Base-by-base conservation (phyloP, 2,113 vertebrate genomes). In the Phalacrocorax carbo region DNA sequence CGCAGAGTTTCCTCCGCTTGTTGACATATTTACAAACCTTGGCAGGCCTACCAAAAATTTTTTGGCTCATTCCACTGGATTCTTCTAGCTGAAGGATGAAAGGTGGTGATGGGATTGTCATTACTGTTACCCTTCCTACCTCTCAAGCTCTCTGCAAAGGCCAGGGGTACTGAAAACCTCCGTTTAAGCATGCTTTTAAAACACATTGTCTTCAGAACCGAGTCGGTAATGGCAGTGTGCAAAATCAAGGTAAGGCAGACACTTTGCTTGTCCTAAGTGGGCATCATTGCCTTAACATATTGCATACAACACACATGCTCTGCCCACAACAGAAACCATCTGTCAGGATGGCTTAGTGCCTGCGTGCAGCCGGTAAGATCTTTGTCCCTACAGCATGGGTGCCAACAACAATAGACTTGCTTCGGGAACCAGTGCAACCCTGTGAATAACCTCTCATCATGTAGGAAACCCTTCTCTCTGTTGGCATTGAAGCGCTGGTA, bases 301-400 rank as follows among this genome's bases (percentile, higher is more conserved):
- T 82, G 88, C 64, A 82, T 48, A 58, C 32, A 90, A 11, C 64
- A 92, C 66, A 54, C 80, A 64, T 2, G 12, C 65, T 94, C 82
- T 94, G 27, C 64, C 60, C 76, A 52, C 75, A 94, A 49, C 84
- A 95, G 96, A 49, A 95, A 51, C 97, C 97, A 98, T 98, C 98
- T 98, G 97, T 86, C 23, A 30, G 69, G 70, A 87, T 98, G 97
- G 97, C 97, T 93, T 76, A 8, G 44, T 96, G 97, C 96, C 97
- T 95, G 75, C 65, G 52, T 55, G 6, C 70, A 68, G 58, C 44
- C 8, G 17, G 17, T 22, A 15, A 73, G 34, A 46, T 46, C 66
- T 52, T 73, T 90, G 91, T 90, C 91, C 90, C 94, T 88, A 34
- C 94, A 85, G 72, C 57, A 75, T 22, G 90, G 92, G 78, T 98